Evolutionary conservation across 2,113 vertebrate genomes (phyloP).

Genomic region (Pimephales promelas): DNA sequence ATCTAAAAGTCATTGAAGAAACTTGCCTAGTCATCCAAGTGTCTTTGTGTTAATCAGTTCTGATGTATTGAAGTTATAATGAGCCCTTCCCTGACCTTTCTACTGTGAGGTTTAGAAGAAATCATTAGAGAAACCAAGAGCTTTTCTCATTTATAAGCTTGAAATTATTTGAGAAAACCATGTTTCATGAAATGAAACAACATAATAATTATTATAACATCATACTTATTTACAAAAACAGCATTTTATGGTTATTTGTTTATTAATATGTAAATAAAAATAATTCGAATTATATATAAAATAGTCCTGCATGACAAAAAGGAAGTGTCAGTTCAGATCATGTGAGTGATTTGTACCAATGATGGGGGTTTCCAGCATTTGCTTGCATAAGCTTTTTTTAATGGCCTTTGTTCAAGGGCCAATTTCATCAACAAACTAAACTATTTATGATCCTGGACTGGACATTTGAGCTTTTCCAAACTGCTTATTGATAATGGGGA

Average conservation of each 20-base stretch:
- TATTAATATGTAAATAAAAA: neutral
- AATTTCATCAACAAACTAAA: neutral
- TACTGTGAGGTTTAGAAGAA: neutral
- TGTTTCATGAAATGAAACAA: neutral
- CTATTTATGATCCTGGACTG: constrained; percentile 13
- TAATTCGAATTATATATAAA: neutral
- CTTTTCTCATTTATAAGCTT: neutral
- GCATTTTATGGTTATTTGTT: neutral
- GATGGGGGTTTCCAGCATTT: neutral
- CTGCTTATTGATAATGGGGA: neutral
- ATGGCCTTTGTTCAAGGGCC: neutral
- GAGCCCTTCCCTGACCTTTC: neutral
- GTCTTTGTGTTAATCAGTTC: neutral
- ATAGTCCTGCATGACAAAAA: neutral
- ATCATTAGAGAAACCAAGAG: neutral
- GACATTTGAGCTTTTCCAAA: neutral
- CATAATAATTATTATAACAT: neutral
- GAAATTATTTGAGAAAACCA: neutral
- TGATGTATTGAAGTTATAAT: constrained; percentile 21
- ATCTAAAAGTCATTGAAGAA: neutral
- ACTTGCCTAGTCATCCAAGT: neutral
- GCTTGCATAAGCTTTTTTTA: constrained; percentile 13
- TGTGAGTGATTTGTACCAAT: neutral
- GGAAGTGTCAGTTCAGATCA: constrained; percentile 1
- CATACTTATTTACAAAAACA: neutral